Percentiles rank a stretch among this genome's conserved stretches.
phyloP scores from a whole-genome alignment of 2,888 invertebrate species.

The Hetaerina titia region DNA sequence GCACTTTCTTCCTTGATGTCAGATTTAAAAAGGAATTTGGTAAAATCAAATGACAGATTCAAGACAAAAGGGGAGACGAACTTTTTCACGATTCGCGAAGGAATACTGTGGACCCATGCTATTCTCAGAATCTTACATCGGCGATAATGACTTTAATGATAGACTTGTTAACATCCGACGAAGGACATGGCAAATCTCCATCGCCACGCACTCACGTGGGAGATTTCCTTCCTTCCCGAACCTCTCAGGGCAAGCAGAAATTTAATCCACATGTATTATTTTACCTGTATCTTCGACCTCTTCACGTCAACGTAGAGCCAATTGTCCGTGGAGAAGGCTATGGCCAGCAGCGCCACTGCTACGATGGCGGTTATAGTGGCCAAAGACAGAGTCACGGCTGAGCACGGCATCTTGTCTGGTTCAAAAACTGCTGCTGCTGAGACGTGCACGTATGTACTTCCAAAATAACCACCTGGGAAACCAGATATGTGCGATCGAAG shows the following conservation, averaged over 20 bases:
- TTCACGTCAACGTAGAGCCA: conserved; percentile 97
- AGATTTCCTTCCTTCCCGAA: not conserved
- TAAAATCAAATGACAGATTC: not conserved
- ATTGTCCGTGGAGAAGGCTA: conserved; percentile 97
- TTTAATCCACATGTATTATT: conserved; percentile 70
- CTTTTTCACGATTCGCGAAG: too few relatives aligned
- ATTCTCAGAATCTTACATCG: too few relatives aligned
- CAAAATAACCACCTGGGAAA: not conserved
- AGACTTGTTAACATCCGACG: not conserved
- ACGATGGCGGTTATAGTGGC: conserved; percentile 97
- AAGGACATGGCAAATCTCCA: not conserved
- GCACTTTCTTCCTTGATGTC: not conserved
- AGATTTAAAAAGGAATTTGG: not conserved
- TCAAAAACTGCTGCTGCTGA: not conserved
- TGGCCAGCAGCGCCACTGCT: conserved; percentile 94
- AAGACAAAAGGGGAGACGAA: too few relatives aligned
- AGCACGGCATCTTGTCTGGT: conserved; percentile 89
- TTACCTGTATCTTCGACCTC: conserved; percentile 92
- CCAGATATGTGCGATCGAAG: not conserved
- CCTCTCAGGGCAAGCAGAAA: not conserved
- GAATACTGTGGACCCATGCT: too few relatives aligned
- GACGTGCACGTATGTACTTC: conserved; percentile 5
- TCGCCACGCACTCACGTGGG: not conserved
- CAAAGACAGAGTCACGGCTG: conserved; percentile 95
- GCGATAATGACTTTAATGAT: not conserved